phyloP scores from a whole-genome alignment of 2,113 vertebrate species.

The Prunella fulvescens region DNA sequence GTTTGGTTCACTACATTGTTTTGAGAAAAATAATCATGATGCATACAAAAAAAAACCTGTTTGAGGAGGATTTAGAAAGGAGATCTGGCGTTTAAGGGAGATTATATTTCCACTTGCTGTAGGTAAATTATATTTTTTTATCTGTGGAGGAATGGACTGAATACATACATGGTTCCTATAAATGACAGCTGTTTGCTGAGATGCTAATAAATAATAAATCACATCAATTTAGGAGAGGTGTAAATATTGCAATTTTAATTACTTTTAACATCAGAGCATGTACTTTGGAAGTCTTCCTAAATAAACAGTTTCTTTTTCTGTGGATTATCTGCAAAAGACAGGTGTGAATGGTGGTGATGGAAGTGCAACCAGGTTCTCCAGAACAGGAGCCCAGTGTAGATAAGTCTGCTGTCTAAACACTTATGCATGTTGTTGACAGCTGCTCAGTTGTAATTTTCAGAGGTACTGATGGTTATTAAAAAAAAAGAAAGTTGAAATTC shows the following conservation, averaged over 20 bases:
- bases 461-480: neutral
- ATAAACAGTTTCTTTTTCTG: neutral
- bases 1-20: neutral
- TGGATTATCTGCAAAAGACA: neutral
- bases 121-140: neutral
- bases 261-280: neutral
- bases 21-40: constrained; percentile 1
- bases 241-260: neutral
- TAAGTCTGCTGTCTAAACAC: neutral
- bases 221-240: neutral
- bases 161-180: neutral
- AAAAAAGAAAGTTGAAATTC: neutral
- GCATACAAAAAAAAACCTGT: neutral
- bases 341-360: neutral
- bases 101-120: neutral
- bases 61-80: neutral
- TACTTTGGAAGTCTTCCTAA: neutral
- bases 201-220: neutral
- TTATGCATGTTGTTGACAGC: neutral
- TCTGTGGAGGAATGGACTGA: neutral
- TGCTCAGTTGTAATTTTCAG: neutral
- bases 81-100: neutral
- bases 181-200: neutral
- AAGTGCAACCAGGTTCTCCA: neutral
- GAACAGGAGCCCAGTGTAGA: neutral